A percentile compares a stretch with the other conserved stretches of the same genome.
phyloP scores from a whole-genome alignment of 2,888 invertebrate species.

The Metalampra italica region DNA sequence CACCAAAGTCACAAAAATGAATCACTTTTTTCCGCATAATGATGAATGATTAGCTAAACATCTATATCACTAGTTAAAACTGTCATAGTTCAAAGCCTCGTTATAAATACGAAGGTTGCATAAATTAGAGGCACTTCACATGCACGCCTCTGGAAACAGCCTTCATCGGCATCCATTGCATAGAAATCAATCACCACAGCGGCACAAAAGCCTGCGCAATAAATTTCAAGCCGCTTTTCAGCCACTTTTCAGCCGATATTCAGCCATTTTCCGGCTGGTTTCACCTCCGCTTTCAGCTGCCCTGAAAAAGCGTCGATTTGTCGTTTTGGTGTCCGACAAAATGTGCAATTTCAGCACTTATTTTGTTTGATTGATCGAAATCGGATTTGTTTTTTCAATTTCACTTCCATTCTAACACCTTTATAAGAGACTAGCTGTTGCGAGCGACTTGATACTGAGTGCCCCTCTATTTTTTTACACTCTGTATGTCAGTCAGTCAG shows the following conservation, averaged over 20 bases:
- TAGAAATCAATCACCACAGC: conserved; percentile 55
- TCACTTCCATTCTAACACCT: no score
- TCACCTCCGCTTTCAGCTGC: conserved; percentile 44
- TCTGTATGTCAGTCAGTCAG: no score
- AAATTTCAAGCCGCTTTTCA: conserved; percentile 47
- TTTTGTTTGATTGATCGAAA: conserved; percentile 6
- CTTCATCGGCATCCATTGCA: conserved; percentile 33
- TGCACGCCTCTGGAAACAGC: conserved; percentile 18
- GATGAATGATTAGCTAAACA: neutral
- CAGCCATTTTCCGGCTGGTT: conserved; percentile 64
- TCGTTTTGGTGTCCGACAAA: conserved; percentile 25
- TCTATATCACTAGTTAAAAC: neutral
- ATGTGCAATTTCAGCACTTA: conserved; percentile 13
- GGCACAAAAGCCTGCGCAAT: conserved; percentile 47
- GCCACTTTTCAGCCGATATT: conserved; percentile 23
- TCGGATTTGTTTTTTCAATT: neutral
- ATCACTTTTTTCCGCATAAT: no score
- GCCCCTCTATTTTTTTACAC: no score
- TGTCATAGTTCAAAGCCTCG: neutral
- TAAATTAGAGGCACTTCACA: conserved; percentile 19
- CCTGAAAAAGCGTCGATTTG: conserved; percentile 31
- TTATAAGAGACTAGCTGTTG: no score
- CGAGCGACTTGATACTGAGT: no score
- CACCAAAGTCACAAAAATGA: no score
- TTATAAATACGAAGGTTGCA: conserved; percentile 1